Base-by-base conservation (phyloP, 1,140 invertebrate genomes). In the Sitodiplosis mosellana region DNA sequence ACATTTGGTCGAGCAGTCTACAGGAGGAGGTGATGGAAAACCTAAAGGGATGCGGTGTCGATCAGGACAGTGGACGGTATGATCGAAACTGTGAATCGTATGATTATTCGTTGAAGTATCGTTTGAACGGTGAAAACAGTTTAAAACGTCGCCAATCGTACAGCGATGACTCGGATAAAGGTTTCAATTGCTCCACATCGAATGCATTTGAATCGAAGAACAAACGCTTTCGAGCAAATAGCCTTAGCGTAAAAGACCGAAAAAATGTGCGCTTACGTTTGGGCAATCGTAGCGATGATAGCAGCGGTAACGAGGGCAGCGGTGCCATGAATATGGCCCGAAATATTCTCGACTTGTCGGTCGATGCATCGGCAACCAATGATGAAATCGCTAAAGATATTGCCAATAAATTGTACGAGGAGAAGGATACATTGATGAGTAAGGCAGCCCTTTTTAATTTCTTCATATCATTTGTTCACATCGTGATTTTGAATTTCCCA, bases 401-500 rank as follows among this genome's bases (percentile, higher is more conserved):
- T 54, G 71, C 78, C 12, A 68, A 70, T 34, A 82, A 83, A 59
- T 68, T 85, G 17, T 66, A 59, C 46, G 81, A 85, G 61, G 73
- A 76, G 49, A 81, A 83, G 52, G 75, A 77, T 59, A 69, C 74
- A 52, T 70, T 85, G 52, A 70, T 84, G 55, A 68, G 81, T 83
- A 69, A 67, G 72, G 70, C 2, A 40, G 12, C 5, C 37, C 17
- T 5, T 18, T 40, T 50, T 46, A 34, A 49, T 48, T 46, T 33
- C 42, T 53, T 53, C 43, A 27, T 38, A 37, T 21, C 18, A 41
- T 20, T 21, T 40, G 20, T 42, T 22, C 19, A 14, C n/a, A 12
- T 48, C 10, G 15, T 17, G 11, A n/a, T 36, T 40, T 37, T 7
- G 8, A 44, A 8, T n/a, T 33, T 49, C 22, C 41, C 48, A 22